phyloP scores from a whole-genome alignment of 2,888 invertebrate genomes.

The Nemotelus nigrinus region DNA sequence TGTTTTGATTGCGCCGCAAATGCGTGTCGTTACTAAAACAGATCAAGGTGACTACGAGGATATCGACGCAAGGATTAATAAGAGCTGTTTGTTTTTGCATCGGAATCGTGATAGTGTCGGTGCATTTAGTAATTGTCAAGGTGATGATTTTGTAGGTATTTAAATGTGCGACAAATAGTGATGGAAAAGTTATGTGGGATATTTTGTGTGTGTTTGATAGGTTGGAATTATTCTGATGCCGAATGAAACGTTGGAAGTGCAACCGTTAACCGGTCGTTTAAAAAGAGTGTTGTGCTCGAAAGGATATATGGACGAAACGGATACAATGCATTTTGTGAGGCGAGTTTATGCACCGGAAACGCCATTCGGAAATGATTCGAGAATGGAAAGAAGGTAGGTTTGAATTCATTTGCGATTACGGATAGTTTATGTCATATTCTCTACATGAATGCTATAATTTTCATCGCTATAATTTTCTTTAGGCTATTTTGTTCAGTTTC shows the following conservation, averaged over 20 bases:
- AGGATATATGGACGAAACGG: conserved; percentile 32
- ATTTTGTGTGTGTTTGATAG: conserved; percentile 15
- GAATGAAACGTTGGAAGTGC: conserved; percentile 76
- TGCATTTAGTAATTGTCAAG: conserved; percentile 74
- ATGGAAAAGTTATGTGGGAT: neutral
- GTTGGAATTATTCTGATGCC: conserved; percentile 73
- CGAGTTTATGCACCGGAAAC: conserved; percentile 30
- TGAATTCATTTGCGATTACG: too few relatives aligned
- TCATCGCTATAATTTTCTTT: too few relatives aligned
- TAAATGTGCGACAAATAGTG: neutral
- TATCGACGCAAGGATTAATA: conserved; percentile 61
- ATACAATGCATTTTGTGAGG: conserved; percentile 45
- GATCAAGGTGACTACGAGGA: conserved; percentile 60
- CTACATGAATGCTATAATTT: too few relatives aligned
- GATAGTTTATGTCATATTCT: too few relatives aligned
- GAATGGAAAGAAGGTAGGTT: conserved; percentile 49
- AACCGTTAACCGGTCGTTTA: conserved; percentile 68
- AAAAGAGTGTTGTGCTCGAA: conserved; percentile 45
- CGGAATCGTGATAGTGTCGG: conserved; percentile 69
- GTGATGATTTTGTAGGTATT: conserved; percentile 71
- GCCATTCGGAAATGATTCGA: conserved; percentile 44
- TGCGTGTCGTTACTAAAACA: conserved; percentile 70
- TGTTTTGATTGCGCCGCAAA: conserved; percentile 70
- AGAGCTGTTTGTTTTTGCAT: conserved; percentile 75
- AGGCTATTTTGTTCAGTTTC: too few relatives aligned